A percentile compares a stretch with the other conserved stretches of the same genome.
phyloP scores from a whole-genome alignment of 2,888 invertebrate genomes.

The Drosophila longiperda region DNA sequence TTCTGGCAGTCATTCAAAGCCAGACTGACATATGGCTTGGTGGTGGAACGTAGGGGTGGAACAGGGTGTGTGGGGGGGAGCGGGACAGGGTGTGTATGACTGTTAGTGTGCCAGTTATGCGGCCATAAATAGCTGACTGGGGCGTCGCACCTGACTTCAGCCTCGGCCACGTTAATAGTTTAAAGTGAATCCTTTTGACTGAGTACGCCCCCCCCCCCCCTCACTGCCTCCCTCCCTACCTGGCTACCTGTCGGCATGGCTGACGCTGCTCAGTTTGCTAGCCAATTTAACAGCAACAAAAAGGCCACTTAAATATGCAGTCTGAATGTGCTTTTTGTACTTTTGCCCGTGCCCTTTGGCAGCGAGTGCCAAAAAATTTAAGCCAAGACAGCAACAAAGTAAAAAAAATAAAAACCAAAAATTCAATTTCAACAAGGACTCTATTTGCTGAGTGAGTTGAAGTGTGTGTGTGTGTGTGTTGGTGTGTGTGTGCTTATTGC shows the following conservation, averaged over 20 bases:
- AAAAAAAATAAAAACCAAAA: constrained; percentile 27
- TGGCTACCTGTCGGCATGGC: not conserved
- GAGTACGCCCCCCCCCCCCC: constrained; percentile 3
- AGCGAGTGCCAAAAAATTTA: constrained; percentile 66
- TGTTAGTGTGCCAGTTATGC: constrained; percentile 73
- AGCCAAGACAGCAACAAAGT: constrained; percentile 49
- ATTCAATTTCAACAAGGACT: constrained; percentile 58
- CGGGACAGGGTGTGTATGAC: constrained; percentile 9
- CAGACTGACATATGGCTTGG: constrained; percentile 63
- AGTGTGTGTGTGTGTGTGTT: constrained; percentile 2
- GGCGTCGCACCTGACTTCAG: constrained; percentile 13
- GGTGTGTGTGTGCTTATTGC: constrained; percentile 14
- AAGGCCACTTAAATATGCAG: constrained; percentile 63
- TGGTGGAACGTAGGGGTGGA: not conserved
- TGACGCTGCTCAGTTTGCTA: constrained; percentile 52
- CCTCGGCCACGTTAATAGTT: constrained; percentile 63
- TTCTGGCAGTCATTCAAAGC: constrained; percentile 60
- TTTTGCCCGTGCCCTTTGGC: constrained; percentile 13
- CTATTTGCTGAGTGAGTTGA: constrained; percentile 35
- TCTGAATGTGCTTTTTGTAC: constrained; percentile 16
- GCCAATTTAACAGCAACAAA: constrained; percentile 78
- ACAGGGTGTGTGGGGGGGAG: not conserved
- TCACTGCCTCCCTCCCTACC: not conserved
- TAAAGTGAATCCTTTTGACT: constrained; percentile 69
- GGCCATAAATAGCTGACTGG: constrained; percentile 68